Evolutionary conservation across 2,797 vertebrate species (phyloP), one percentile per base, ranked within the genome.

Genomic region (Tauraco hartlaubi): DNA sequence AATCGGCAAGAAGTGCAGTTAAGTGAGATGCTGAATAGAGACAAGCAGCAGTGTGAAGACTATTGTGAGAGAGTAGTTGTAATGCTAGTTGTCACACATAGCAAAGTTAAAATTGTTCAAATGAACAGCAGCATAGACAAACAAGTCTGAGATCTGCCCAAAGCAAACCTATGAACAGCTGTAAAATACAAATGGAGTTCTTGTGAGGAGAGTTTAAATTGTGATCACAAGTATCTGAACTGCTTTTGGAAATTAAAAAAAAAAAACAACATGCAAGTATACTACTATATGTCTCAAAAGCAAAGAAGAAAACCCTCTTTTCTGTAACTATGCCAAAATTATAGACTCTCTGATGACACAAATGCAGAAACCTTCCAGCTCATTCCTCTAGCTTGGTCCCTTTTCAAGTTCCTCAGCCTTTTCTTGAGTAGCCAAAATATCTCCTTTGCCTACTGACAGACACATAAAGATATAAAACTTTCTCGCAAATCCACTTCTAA

Each of bases 311-410:
- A 54, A 52, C 31, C 23, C 35, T 37, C 3, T 46, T 88, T 95
- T 88, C 64, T 91, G n/a, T 78, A 78, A 74, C 25, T 87, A 17
- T 66, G 63, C 59, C 75, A 94, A 87, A 90, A 82, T 85, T 62
- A 92, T 2, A 76, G 35, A 37, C 39, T 89, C 79, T 88, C 43
- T 56, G 73, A 77, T 80, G 54, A 93, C 54, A 92, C n/a, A 68
- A 69, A 82, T 9, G 35, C 20, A 94, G 59, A 67, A 78, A 76
- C 76, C 71, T 79, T 91, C 51, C 75, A 91, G n/a, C 59, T 80
- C 33, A 63, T 72, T 85, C 37, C 29, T 37, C 39, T 56, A 54
- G 11, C 22, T 90, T 84, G 66, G n/a, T 81, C 37, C 12, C 26
- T 72, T 85, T 90, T 75, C 46, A 73, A 95, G 26, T 49, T 94